Conservation (phyloP, 2,113 vertebrate species). For the Todiramphus chloris region DNA sequence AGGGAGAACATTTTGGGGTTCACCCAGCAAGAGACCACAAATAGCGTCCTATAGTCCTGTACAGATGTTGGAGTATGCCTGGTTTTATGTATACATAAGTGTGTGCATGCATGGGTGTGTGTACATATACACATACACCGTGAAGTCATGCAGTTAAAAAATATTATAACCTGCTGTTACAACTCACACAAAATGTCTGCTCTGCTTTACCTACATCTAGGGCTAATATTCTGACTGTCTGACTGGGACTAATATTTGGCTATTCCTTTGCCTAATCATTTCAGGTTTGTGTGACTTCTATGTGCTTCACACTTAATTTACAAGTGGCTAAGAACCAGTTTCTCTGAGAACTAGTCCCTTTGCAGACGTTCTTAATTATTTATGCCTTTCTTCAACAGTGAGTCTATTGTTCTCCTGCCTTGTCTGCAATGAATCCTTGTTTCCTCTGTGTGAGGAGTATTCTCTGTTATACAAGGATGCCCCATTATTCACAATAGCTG, state of each 20-base stretch:
- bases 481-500: background rate
- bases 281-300: background rate
- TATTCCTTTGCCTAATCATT: background rate
- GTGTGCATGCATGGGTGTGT: no score
- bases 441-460: background rate
- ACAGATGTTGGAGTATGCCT: background rate
- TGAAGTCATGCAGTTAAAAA: background rate
- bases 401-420: conserved; percentile 24
- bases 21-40: background rate
- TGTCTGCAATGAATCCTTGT: conserved; percentile 7
- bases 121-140: background rate
- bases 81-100: background rate
- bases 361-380: conserved; percentile 43
- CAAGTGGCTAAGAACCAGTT: conserved; percentile 35
- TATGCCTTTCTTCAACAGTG: conserved; percentile 49
- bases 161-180: background rate
- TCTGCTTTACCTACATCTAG: background rate
- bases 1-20: background rate
- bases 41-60: background rate
- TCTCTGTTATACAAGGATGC: conserved; percentile 2
- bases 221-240: background rate
- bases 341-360: conserved; percentile 21
- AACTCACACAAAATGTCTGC: background rate
- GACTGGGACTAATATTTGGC: background rate
- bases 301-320: conserved; percentile 35